Base-by-base conservation (phyloP, 1,140 invertebrate species). In the Monochamus saltuarius region DNA sequence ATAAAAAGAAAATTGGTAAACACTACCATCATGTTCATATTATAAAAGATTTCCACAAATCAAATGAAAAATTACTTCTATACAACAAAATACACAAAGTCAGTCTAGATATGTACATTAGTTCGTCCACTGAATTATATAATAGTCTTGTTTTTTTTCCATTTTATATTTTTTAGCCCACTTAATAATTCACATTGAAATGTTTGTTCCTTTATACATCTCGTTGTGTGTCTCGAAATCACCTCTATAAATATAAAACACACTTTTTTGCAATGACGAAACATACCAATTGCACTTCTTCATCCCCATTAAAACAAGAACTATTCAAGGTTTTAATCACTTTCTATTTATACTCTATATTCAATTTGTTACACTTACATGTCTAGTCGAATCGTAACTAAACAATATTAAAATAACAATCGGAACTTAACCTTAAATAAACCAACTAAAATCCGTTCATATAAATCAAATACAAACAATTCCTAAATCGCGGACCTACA, bases 61-160 rank as follows among this genome's bases (percentile, higher is more conserved):
- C 55, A 56, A 67, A 64, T 61, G 59, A 67, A 67, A 55, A 56
- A 61, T 42, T 49, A 59, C 64, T 50, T 64, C 61, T 69, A 67
- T 70, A 67, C 67, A 70, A 61, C 62, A 60, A 69, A 70, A 70
- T 70, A 69, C 69, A 70, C 67, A 69, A 68, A 68, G 56, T 70
- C 66, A 69, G 66, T 70, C 66, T 70, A 70, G 66, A 70, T 70
- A 70, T 70, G 69, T 70, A 70, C 67, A 70, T 58, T 58, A 51
- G 35, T 60, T 67, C 54, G 58, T 54, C 62, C 61, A 61, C 57
- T 66, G 56, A 61, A 63, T 55, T 61, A 34, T 61, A 65, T 53
- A 56, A 60, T 65, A 66, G 59, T 65, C 55, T 49, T 65, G 49
- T 42, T 56, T 56, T 38, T 51, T 43, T 38, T n/a, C n/a, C 35